Percentiles rank a stretch among this genome's conserved stretches.
Conservation (phyloP, 2,797 vertebrate genomes). For the Crenichthys baileyi region DNA sequence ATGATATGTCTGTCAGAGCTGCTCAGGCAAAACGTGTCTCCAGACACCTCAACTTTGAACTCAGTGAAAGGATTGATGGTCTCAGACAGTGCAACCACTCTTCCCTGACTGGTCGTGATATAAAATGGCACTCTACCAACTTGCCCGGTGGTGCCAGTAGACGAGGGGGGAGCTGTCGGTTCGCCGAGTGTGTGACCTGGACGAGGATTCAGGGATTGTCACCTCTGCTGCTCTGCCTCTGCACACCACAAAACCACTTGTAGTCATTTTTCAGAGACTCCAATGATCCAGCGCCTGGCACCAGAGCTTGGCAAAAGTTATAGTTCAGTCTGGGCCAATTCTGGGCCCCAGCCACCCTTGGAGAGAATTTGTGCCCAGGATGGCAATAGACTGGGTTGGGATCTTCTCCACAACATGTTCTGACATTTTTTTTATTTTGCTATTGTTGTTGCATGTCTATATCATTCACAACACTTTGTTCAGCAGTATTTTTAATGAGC, state of each 20-base stretch:
- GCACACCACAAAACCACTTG: not conserved
- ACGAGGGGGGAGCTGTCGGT: not conserved
- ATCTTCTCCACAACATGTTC: not conserved
- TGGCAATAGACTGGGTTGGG: not conserved
- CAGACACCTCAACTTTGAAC: not conserved
- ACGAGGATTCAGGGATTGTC: not conserved
- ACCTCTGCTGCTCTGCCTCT: not conserved
- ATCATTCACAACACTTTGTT: not conserved
- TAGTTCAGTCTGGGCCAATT: not conserved
- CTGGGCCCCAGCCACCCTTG: not conserved
- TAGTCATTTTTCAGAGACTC: not conserved
- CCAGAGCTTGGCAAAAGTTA: not conserved
- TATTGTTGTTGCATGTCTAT: not conserved
- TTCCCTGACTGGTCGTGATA: not conserved
- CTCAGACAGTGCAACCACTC: not conserved
- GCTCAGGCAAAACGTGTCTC: not conserved
- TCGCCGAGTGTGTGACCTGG: not conserved
- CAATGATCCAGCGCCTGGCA: not conserved
- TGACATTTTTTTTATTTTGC: not conserved
- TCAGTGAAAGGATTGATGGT: not conserved
- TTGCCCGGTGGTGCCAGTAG: not conserved
- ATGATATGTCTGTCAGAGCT: not conserved
- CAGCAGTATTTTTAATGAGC: not conserved
- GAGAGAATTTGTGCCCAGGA: conserved; percentile 1
- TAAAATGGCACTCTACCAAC: not conserved